These are phyloP conservation scores for Caenorhabditis becei DNA, from an alignment of 2,888 invertebrate species.

Conservation along the genomic window DNA sequence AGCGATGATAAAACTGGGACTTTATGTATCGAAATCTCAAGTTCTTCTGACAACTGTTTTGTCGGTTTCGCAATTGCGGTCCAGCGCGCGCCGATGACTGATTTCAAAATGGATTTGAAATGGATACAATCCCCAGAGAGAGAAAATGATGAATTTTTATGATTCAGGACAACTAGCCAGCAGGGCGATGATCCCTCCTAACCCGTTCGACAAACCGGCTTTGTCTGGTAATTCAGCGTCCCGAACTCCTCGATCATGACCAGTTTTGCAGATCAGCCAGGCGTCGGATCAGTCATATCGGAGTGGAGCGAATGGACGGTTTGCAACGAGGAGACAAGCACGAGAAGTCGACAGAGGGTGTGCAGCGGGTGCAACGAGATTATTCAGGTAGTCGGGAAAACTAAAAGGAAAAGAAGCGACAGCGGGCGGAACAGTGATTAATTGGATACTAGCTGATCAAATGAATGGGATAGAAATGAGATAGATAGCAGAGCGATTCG, in stretches of 20 bases:
- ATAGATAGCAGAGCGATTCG: too few relatives aligned
- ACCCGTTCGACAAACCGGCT: conserved; percentile 51
- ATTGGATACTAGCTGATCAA: too few relatives aligned
- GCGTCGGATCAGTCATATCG: conserved; percentile 41
- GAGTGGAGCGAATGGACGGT: conserved; percentile 75
- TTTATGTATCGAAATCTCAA: too few relatives aligned
- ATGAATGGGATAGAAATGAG: conserved; percentile 1
- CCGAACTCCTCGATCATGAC: background rate
- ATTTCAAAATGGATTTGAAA: too few relatives aligned
- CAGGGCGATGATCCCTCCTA: conserved; percentile 44
- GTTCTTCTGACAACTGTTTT: too few relatives aligned
- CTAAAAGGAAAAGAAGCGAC: too few relatives aligned
- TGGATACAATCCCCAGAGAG: too few relatives aligned
- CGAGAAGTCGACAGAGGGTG: conserved; percentile 66
- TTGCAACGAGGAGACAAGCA: conserved; percentile 65
- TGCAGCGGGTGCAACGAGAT: conserved; percentile 72
- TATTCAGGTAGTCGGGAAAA: conserved; percentile 57
- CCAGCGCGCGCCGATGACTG: too few relatives aligned
- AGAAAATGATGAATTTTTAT: background rate
- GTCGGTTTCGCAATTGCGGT: too few relatives aligned
- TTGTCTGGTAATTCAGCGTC: conserved; percentile 11
- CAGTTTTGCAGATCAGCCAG: conserved; percentile 19
- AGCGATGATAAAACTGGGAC: too few relatives aligned
- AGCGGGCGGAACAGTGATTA: too few relatives aligned
- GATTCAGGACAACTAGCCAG: conserved; percentile 27